Evolutionary conservation across 2,888 invertebrate genomes (phyloP).

Genomic region (Gonocerus acuteangulatus): DNA sequence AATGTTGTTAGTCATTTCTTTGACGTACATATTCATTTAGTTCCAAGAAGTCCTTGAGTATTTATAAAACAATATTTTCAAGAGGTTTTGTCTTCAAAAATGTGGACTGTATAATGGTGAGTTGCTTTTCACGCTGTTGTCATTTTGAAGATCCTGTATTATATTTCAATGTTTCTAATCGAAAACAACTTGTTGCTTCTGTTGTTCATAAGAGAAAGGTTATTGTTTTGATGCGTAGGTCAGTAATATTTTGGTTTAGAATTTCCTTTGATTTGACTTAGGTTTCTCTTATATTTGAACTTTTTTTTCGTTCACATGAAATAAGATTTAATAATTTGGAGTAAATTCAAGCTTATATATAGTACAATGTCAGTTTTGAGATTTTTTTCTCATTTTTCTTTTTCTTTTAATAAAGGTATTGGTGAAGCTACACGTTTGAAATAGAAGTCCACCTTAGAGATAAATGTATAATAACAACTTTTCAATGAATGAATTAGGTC

Average conservation of each 20-base stretch:
- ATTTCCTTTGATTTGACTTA: too few species aligned
- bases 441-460: neutral
- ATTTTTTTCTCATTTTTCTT: neutral
- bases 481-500: conserved; percentile 16
- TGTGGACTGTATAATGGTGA: conserved; percentile 22
- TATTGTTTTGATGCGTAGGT: conserved; percentile 2
- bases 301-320: too few species aligned
- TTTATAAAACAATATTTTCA: neutral
- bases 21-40: neutral
- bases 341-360: too few species aligned
- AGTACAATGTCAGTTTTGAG: too few species aligned
- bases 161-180: neutral
- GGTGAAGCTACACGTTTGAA: neutral
- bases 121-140: neutral
- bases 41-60: conserved; percentile 1
- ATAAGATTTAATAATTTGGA: too few species aligned
- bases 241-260: too few species aligned
- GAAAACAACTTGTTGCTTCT: conserved; percentile 22
- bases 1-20: neutral
- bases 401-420: conserved; percentile 8
- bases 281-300: too few species aligned
- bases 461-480: conserved; percentile 20
- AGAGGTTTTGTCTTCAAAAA: neutral
- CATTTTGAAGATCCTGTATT: neutral
- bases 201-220: conserved; percentile 4